These are phyloP conservation scores for Dendropsophus ebraccatus DNA, from an alignment of 2,113 vertebrate genomes.

Conservation along the genomic window DNA sequence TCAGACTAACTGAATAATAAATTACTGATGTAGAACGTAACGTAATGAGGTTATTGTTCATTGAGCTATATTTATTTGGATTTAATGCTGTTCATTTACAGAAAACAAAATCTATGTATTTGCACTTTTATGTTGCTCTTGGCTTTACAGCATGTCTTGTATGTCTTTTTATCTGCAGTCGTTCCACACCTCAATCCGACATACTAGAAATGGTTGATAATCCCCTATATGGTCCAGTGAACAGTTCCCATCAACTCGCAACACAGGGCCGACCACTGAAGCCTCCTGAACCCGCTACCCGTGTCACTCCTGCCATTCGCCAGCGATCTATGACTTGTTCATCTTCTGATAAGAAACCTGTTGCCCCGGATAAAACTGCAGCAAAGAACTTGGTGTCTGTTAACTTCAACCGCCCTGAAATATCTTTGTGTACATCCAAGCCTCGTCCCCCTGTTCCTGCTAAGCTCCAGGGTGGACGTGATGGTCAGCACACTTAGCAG, in stretches of 20 bases:
- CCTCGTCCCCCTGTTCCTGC: constrained; percentile 82
- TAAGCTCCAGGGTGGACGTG: constrained; percentile 79
- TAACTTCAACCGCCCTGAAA: constrained; percentile 67
- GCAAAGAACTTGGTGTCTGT: constrained; percentile 65
- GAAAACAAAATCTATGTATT: background rate
- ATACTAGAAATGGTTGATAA: constrained; percentile 93
- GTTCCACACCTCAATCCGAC: background rate
- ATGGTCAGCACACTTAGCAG: constrained; percentile 69
- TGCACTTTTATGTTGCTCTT: background rate
- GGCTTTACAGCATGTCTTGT: background rate
- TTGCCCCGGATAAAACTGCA: constrained; percentile 66
- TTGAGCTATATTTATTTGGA: too few species aligned
- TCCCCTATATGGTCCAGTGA: constrained; percentile 86
- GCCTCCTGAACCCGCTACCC: constrained; percentile 62
- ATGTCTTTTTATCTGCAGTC: background rate
- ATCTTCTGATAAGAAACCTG: constrained; percentile 64
- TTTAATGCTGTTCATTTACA: too few species aligned
- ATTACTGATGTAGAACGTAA: too few species aligned
- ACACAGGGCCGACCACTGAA: constrained; percentile 65
- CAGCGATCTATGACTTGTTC: constrained; percentile 89
- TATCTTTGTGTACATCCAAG: constrained; percentile 58
- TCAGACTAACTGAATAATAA: too few species aligned
- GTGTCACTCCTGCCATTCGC: constrained; percentile 73
- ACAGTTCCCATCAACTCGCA: constrained; percentile 34
- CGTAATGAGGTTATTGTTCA: too few species aligned